phyloP scores from a whole-genome alignment of 2,113 vertebrate species.

The Phalacrocorax pelagicus region DNA sequence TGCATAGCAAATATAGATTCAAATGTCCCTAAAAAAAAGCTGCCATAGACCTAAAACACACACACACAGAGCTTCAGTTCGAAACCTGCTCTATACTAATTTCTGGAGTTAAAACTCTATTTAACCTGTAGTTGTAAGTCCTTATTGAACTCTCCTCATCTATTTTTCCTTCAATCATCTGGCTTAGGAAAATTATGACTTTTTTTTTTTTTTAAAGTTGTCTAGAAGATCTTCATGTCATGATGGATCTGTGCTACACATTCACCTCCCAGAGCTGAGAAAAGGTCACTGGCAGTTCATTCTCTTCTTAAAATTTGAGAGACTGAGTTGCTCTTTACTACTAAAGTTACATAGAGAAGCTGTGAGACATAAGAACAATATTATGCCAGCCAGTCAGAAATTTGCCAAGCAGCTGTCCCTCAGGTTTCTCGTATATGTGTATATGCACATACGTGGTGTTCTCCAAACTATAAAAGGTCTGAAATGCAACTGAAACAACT shows the following conservation, averaged over 20 bases:
- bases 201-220: not conserved
- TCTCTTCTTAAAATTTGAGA: conserved; percentile 29
- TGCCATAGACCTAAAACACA: not conserved
- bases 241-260: conserved; percentile 16
- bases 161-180: not conserved
- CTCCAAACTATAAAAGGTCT: not conserved
- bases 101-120: not conserved
- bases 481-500: not conserved
- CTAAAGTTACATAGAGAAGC: conserved; percentile 39
- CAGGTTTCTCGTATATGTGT: not conserved
- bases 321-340: conserved; percentile 11
- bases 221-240: not conserved
- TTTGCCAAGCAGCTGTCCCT: not conserved
- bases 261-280: conserved; percentile 50
- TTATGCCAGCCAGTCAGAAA: conserved; percentile 32
- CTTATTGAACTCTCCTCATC: not conserved
- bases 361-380: not conserved
- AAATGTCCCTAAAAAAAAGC: conserved; percentile 28
- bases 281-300: conserved; percentile 56
- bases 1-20: conserved; percentile 59
- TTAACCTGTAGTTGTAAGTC: not conserved
- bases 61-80: not conserved
- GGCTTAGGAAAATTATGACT: not conserved
- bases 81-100: not conserved
- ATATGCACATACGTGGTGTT: not conserved